Evolutionary conservation across 2,797 vertebrate species (phyloP).

Genomic region (Rousettus madagascariensis): DNA sequence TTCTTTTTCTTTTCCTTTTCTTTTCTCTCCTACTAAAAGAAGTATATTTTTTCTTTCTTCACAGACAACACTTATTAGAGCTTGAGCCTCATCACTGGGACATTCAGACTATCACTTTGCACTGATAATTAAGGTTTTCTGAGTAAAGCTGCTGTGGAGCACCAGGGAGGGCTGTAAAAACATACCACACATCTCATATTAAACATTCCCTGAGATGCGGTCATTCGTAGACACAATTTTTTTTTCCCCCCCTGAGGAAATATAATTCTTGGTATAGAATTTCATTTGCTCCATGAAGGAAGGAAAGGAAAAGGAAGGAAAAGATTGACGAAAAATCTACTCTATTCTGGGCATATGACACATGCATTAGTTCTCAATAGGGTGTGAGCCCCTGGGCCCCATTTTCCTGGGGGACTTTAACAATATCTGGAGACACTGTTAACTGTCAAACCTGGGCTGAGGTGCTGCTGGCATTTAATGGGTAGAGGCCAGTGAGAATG

Average conservation of each 20-base stretch:
- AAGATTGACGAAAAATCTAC: background rate
- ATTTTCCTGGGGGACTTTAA: background rate
- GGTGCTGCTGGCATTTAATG: background rate
- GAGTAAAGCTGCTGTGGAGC: background rate
- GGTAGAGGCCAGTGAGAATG: background rate
- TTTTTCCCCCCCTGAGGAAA: background rate
- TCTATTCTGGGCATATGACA: background rate
- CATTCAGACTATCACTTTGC: constrained; percentile 55
- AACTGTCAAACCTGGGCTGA: background rate
- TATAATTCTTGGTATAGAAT: constrained; percentile 46
- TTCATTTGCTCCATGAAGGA: background rate
- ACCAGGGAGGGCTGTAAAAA: background rate
- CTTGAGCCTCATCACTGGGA: background rate
- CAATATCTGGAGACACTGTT: background rate
- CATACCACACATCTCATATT: background rate
- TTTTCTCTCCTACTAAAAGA: constrained; percentile 22
- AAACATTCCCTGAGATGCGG: background rate
- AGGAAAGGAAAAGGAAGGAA: background rate
- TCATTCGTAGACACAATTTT: background rate
- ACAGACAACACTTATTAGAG: constrained; percentile 18
- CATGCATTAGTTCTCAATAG: background rate
- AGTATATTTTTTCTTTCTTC: constrained; percentile 7
- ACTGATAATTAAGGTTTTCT: constrained; percentile 44
- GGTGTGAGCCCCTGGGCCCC: background rate
- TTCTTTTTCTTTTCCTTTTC: constrained; percentile 35